Evolutionary conservation across 2,888 invertebrate genomes (phyloP), one percentile per base, ranked within the genome.

Genomic region (Dicranocentrus wangi): DNA sequence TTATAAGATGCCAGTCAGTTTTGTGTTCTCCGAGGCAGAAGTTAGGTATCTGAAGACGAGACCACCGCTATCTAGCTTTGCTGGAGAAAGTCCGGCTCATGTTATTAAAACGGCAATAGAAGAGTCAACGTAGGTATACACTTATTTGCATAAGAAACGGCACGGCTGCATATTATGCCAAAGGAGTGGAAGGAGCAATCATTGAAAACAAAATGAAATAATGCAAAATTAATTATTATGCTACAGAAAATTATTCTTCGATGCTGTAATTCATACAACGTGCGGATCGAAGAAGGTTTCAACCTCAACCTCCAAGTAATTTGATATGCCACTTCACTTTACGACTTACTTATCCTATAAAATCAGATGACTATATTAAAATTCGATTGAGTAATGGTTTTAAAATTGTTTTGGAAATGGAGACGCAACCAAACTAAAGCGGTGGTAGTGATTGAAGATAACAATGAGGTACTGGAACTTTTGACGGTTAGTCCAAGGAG

Each of bases 381-480:
- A 19, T 21, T 21, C 43, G 15, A 23, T 65, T 21, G 42, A n/a
- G 3, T 17, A 65, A 17, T 17, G 39, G 13, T 7, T 13, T 23
- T 65, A 25, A 61, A 5, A 28, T 27, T 61, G 28, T 2, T 13
- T 2, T 39, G 19, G 1, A 63, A 28, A 7, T 63, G 8, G 17
- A 73, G 72, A 32, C 51, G 66, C n/a, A 75, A 53, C 19, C 63
- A 61, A 5, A 66, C 75, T 1, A 70, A 71, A 53, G 73, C 47
- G 5, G 65, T 82, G 3, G 43, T 82, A 8, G 75, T 80, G 8
- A 42, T 79, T 17, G 79, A 82, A 32, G 79, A 73, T 28, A 75
- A 75, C 28, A 80, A 71, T 28, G 73, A 79, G 68, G 76, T 70
- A 0, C 17, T 82, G 19, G 82, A 82, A 27, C 55, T 82, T 10